Percentiles rank a stretch among this genome's conserved stretches.
Conservation (phyloP, 1,140 invertebrate species). For the Zaprionus tsacasi region DNA sequence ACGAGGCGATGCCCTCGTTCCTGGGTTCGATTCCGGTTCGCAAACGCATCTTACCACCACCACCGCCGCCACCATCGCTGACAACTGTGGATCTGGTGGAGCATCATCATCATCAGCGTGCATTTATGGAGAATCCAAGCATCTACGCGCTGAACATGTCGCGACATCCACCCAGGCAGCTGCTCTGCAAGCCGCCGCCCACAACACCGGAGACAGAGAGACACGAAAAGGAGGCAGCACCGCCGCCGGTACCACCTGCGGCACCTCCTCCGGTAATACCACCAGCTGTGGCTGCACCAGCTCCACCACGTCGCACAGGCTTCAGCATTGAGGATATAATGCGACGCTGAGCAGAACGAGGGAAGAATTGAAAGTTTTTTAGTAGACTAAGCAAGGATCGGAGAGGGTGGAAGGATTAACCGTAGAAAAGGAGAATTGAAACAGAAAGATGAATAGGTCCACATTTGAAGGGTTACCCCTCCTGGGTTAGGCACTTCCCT, state of each 20-base stretch:
- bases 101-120: constrained; percentile 42
- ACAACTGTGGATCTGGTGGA: constrained; percentile 58
- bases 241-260: constrained; percentile 18
- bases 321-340: constrained; percentile 91
- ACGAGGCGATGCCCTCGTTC: constrained; percentile 85
- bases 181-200: constrained; percentile 54
- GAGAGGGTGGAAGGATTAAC: not conserved
- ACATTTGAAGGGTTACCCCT: too few species aligned
- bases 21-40: constrained; percentile 86
- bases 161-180: constrained; percentile 65
- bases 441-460: too few species aligned
- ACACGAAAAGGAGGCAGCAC: constrained; percentile 39
- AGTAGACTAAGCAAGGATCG: constrained; percentile 31
- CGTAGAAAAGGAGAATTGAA: too few species aligned
- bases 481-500: not conserved
- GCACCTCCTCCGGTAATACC: constrained; percentile 79
- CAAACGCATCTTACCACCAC: constrained; percentile 84
- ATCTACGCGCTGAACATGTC: constrained; percentile 72
- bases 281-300: constrained; percentile 67
- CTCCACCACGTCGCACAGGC: constrained; percentile 86
- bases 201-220: constrained; percentile 22
- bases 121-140: constrained; percentile 58
- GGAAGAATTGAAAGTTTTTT: not conserved
- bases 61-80: constrained; percentile 27
- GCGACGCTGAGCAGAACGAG: constrained; percentile 85